These are phyloP conservation scores for Sipha maydis DNA, from an alignment of 2,888 invertebrate genomes.

Conservation along the genomic window DNA sequence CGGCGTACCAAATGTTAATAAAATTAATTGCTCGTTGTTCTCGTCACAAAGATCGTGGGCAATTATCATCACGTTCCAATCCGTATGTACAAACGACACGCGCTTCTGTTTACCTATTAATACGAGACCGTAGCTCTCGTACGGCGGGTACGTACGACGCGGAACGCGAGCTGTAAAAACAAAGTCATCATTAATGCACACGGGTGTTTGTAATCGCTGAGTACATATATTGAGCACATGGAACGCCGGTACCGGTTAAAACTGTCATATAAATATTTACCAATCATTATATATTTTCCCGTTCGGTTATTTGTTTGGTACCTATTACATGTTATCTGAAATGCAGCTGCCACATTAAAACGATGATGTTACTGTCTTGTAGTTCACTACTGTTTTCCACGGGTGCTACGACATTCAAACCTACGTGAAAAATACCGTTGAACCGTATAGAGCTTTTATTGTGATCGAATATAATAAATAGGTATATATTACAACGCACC, in stretches of 20 bases:
- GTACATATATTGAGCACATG: neutral
- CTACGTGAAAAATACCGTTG: neutral
- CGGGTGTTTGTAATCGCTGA: neutral
- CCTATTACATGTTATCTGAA: neutral
- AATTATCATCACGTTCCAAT: no score
- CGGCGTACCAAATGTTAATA: no score
- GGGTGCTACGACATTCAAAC: neutral
- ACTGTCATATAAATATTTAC: slow-evolving; percentile 5
- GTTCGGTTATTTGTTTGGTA: neutral
- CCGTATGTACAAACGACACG: no score
- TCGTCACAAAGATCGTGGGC: no score
- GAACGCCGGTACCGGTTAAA: neutral
- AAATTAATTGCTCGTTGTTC: no score
- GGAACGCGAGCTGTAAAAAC: neutral
- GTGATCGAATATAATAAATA: no score
- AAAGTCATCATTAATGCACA: neutral
- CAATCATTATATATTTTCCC: neutral
- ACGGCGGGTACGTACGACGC: no score
- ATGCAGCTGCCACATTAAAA: neutral
- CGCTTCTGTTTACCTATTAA: no score
- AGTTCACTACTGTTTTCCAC: neutral
- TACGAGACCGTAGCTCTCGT: no score
- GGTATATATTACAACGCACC: neutral
- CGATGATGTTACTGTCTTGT: neutral
- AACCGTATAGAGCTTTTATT: no score